A percentile compares a stretch with the other conserved stretches of the same genome.
phyloP scores from a whole-genome alignment of 2,113 vertebrate species.

The Theristicus caerulescens region DNA sequence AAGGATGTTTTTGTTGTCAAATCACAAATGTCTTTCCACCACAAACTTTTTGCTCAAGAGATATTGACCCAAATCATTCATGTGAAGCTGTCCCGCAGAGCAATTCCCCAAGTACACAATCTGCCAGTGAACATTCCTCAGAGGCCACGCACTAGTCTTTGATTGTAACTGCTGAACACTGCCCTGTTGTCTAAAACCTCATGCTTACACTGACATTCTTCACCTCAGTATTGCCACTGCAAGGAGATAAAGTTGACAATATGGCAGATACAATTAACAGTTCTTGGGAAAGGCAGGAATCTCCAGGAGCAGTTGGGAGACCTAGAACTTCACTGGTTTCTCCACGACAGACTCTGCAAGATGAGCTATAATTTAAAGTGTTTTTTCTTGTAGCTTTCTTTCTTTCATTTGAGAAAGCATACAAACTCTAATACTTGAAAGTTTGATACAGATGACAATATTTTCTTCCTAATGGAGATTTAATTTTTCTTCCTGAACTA shows the following conservation, averaged over 20 bases:
- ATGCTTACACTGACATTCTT: neutral
- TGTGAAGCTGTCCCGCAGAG: neutral
- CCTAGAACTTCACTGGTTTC: neutral
- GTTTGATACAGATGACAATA: neutral
- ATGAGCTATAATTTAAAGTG: neutral
- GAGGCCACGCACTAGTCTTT: neutral
- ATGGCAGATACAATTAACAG: neutral
- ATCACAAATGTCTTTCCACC: neutral
- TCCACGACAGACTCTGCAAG: neutral
- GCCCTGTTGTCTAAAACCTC: neutral
- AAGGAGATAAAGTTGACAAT: neutral
- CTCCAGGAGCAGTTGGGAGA: neutral
- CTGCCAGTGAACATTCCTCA: neutral
- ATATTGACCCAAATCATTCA: neutral
- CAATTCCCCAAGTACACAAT: neutral
- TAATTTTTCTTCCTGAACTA: neutral
- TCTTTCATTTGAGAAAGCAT: neutral
- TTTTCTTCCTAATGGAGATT: neutral
- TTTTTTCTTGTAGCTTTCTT: neutral
- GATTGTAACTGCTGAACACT: neutral
- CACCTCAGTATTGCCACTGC: neutral
- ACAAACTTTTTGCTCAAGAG: neutral
- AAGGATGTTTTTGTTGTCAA: neutral
- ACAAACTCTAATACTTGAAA: neutral
- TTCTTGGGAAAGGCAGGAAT: neutral